Evolutionary conservation across 2,888 invertebrate genomes (phyloP), one percentile per base, ranked within the genome.

Genomic region (Pseudoips prasinana): DNA sequence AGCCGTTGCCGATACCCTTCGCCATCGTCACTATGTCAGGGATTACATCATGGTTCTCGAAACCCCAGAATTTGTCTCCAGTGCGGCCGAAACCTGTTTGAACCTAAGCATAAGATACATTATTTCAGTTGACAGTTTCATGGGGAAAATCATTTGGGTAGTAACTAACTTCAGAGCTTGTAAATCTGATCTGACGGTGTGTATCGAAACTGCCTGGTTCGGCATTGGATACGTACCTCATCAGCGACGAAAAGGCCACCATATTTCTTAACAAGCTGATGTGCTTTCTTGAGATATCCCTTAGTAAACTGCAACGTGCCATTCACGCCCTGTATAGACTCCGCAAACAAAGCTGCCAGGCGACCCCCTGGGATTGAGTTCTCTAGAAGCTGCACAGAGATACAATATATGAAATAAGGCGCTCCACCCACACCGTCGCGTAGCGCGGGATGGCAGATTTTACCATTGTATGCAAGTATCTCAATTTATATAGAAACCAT

Each of bases 21-120:
- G 98, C 98, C 94, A 97, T 93, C 0, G 98, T 97, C 0, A 98
- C 97, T 55, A 99, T 98, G 73, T 99, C 99, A 0, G 99, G 99
- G 10, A 90, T 58, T 4, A 97, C 92, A 2, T 88, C 95, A 68
- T 98, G 98, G 8, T 90, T 90, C 78, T 98, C 91, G 71, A 98
- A 99, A n/a, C 98, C 98, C 99, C 99, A 99, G 83, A 94, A 99
- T 63, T 95, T 91, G 28, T 96, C 95, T 0, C 99, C 99, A 0
- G 97, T 96, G 39, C 99, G 90, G 0, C 97, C 99, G 69, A 99
- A 98, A 1, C 99, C 99, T 0, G 98, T 96, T 89, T 99, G 99
- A 0, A 98, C 96, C 94, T 55, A 10, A 3, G 39, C 24, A n/a
- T 5, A 20, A 20, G 2, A 20, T 5, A 20, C n/a, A n/a, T n/a